Conservation (phyloP, 2,797 vertebrate species). For the Pseudotriccus pelzelni region DNA sequence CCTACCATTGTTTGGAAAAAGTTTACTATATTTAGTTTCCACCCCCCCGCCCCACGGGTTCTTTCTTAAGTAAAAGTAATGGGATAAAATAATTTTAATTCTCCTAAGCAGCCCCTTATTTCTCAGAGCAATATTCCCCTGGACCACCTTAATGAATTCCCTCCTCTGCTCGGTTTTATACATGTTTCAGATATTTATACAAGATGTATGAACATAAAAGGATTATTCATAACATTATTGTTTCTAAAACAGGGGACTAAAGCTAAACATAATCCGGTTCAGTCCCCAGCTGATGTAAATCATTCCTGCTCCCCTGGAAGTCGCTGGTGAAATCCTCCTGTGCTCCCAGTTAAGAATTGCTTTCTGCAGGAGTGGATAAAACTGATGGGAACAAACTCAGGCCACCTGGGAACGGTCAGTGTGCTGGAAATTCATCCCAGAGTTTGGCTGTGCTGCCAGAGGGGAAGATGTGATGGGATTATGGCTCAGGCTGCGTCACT, state of each 20-base stretch:
- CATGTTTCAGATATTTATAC: slow-evolving; percentile 30
- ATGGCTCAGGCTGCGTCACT: neutral
- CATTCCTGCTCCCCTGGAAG: slow-evolving; percentile 17
- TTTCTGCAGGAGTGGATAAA: neutral
- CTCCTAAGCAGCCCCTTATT: neutral
- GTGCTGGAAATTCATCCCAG: neutral
- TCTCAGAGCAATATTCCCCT: neutral
- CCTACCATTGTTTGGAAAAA: neutral
- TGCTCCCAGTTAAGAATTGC: neutral
- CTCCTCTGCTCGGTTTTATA: neutral
- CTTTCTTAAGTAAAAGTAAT: neutral
- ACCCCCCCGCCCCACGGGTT: neutral
- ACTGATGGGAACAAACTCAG: neutral
- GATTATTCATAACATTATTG: slow-evolving; percentile 37
- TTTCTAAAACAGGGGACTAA: slow-evolving; percentile 34
- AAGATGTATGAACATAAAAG: slow-evolving; percentile 44
- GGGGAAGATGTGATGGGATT: neutral
- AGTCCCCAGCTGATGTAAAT: slow-evolving; percentile 29
- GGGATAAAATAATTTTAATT: neutral
- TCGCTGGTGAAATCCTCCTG: neutral
- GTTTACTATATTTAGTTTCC: neutral
- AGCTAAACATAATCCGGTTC: slow-evolving; percentile 26
- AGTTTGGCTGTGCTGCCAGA: neutral
- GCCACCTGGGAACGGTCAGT: neutral
- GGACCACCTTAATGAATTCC: slow-evolving; percentile 30